Conservation (phyloP, 53 echinoderm and acorn worm species). For the Crossaster papposus region DNA sequence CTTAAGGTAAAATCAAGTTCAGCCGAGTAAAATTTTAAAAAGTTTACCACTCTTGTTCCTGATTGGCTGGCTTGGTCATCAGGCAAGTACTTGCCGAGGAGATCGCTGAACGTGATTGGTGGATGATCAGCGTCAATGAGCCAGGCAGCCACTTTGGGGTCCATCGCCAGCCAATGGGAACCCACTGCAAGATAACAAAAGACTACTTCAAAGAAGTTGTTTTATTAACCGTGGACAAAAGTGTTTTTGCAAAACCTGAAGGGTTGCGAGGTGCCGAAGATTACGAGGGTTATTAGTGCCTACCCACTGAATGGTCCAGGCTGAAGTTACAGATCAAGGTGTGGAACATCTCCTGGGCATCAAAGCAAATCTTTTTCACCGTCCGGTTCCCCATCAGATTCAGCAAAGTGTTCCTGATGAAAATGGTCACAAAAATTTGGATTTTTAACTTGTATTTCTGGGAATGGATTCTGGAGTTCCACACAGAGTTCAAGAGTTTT, state of each 20-base stretch:
- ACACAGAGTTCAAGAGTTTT: too few relatives aligned
- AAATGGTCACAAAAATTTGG: neutral
- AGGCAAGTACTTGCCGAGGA: constrained; percentile 34
- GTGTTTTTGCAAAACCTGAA: too few relatives aligned
- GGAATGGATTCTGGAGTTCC: too few relatives aligned
- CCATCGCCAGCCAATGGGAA: constrained; percentile 69
- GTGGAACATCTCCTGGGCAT: constrained; percentile 86
- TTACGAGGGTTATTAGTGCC: neutral
- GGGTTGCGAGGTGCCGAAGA: neutral
- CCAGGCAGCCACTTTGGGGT: constrained; percentile 92
- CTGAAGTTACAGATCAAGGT: constrained; percentile 59
- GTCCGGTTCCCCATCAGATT: constrained; percentile 47
- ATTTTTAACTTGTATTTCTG: neutral
- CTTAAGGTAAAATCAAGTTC: neutral
- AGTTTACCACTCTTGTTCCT: constrained; percentile 9
- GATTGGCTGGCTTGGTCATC: constrained; percentile 23
- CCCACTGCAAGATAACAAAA: constrained; percentile 45
- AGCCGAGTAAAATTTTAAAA: neutral
- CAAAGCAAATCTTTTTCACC: constrained; percentile 80
- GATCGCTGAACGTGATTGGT: constrained; percentile 77
- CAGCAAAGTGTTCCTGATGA: constrained; percentile 52
- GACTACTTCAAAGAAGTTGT: too few relatives aligned
- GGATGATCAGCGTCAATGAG: constrained; percentile 88
- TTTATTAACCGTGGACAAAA: too few relatives aligned
- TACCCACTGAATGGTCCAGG: constrained; percentile 67